These are phyloP conservation scores for Rhinichthys osculus DNA, from an alignment of 2,797 vertebrate genomes.

Conservation along the genomic window DNA sequence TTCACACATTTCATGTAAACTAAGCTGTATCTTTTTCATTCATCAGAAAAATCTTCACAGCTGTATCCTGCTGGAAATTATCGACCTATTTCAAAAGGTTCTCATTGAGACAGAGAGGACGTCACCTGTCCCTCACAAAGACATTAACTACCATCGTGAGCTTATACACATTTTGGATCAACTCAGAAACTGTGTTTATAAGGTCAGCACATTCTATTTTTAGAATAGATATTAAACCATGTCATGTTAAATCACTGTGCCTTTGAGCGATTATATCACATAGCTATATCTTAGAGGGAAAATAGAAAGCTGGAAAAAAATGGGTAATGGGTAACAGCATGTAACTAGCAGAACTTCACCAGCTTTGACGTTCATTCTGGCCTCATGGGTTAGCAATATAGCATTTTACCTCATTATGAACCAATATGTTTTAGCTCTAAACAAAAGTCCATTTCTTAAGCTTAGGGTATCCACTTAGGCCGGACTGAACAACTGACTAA, in stretches of 20 bases:
- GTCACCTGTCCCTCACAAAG: not conserved
- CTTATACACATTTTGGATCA: constrained; percentile 50
- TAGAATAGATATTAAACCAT: not conserved
- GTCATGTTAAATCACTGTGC: too few species aligned
- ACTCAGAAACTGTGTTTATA: constrained; percentile 43
- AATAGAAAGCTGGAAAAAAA: not conserved
- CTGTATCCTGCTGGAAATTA: constrained; percentile 52
- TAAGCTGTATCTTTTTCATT: not conserved
- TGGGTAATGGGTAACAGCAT: too few species aligned
- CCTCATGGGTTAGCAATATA: not conserved
- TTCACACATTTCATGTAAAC: not conserved
- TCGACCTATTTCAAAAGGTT: constrained; percentile 46
- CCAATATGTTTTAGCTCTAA: not conserved
- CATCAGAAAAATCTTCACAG: constrained; percentile 54
- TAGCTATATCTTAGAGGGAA: not conserved
- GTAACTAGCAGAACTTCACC: not conserved
- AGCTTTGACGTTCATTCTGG: not conserved
- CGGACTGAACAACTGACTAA: not conserved
- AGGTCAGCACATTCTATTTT: constrained; percentile 38
- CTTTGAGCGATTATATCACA: not conserved
- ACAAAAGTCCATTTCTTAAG: not conserved
- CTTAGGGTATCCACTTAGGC: not conserved
- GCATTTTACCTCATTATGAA: not conserved
- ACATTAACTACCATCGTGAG: constrained; percentile 8
- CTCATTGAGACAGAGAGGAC: constrained; percentile 8